phyloP scores from a whole-genome alignment of 2,797 vertebrate species.

The Leuciscus waleckii region DNA sequence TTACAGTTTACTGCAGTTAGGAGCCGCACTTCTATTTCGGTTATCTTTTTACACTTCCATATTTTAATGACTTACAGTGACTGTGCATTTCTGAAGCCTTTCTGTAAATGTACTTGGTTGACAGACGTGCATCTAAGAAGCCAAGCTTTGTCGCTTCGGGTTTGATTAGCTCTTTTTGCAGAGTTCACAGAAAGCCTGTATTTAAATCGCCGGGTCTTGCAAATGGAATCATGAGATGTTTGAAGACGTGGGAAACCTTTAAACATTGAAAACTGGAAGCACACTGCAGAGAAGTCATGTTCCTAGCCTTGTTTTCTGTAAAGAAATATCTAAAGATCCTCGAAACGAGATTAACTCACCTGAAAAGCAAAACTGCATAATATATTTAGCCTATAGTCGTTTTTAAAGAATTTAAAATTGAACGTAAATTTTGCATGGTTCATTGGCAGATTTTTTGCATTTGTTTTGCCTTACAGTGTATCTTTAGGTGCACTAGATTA shows the following conservation, averaged over 20 bases:
- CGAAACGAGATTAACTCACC: neutral
- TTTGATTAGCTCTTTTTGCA: conserved; percentile 24
- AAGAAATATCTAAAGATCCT: neutral
- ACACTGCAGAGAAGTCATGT: neutral
- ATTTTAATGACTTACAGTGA: conserved; percentile 25
- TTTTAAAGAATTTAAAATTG: neutral
- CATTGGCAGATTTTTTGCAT: neutral
- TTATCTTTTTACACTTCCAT: conserved; percentile 5
- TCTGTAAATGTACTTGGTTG: neutral
- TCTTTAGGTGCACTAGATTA: neutral
- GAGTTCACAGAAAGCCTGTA: neutral
- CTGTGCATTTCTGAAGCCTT: conserved; percentile 13
- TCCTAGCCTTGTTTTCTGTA: neutral
- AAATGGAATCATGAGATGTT: neutral
- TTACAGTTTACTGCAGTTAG: conserved; percentile 24
- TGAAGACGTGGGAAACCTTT: conserved; percentile 1
- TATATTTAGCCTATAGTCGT: neutral
- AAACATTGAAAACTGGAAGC: neutral
- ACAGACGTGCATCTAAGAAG: neutral
- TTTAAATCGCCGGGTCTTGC: neutral
- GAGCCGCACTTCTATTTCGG: conserved; percentile 13
- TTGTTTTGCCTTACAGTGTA: neutral
- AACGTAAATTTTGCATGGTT: neutral
- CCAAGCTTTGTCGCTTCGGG: neutral
- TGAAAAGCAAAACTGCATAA: neutral